Conservation (phyloP, 2,888 invertebrate genomes). For the Ectemnius lituratus region DNA sequence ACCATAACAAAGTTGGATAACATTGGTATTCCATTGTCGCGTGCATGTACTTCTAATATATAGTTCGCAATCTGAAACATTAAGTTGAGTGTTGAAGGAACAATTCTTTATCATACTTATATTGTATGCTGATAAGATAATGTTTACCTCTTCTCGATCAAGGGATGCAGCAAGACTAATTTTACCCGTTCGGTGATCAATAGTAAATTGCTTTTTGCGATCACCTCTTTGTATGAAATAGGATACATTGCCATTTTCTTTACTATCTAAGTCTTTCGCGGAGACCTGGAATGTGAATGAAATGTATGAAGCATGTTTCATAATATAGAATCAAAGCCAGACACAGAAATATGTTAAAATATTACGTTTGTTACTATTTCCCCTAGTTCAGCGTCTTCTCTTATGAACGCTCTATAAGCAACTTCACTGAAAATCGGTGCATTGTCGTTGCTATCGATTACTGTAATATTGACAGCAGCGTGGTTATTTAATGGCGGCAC, state of each 20-base stretch:
- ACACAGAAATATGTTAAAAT: conserved; percentile 12
- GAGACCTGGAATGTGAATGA: conserved; percentile 78
- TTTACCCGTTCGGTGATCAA: conserved; percentile 88
- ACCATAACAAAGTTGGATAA: conserved; percentile 86
- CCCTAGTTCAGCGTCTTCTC: conserved; percentile 88
- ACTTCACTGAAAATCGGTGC: conserved; percentile 88
- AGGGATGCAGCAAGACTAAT: conserved; percentile 86
- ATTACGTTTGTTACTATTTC: conserved; percentile 86
- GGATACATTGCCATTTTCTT: conserved; percentile 87
- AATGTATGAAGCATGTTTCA: conserved; percentile 35
- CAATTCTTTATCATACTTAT: not conserved
- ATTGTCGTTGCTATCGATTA: conserved; percentile 93
- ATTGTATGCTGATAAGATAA: not conserved
- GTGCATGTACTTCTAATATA: conserved; percentile 88
- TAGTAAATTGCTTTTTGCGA: conserved; percentile 86
- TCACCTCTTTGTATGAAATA: conserved; percentile 90
- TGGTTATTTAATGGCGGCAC: conserved; percentile 92
- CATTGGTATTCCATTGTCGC: conserved; percentile 89
- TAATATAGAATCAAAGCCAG: not conserved
- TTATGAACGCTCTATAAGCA: conserved; percentile 86
- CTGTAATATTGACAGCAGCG: conserved; percentile 91
- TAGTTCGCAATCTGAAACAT: conserved; percentile 81
- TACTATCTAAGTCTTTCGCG: conserved; percentile 92
- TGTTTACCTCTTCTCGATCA: conserved; percentile 89
- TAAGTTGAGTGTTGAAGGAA: not conserved